A percentile compares a stretch with the other conserved stretches of the same genome.
These are phyloP conservation scores for Harpegnathos saltator DNA, from an alignment of 1,140 invertebrate species.

Conservation along the genomic window DNA sequence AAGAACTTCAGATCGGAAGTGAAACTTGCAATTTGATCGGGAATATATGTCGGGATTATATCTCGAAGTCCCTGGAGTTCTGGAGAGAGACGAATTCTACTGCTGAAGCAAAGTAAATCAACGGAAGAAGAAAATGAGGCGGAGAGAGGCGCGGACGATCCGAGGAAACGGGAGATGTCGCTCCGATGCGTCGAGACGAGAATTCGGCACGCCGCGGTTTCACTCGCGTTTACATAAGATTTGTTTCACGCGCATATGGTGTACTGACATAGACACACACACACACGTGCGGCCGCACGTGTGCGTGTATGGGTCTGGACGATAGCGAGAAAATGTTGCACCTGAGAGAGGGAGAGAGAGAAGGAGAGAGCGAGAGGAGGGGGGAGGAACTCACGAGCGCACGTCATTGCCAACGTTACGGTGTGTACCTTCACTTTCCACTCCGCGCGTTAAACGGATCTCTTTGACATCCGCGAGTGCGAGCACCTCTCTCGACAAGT, in stretches of 20 bases:
- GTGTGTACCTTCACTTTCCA: conserved; percentile 83
- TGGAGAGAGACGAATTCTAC: no score
- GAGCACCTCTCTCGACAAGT: conserved; percentile 28
- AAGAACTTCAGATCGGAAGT: not conserved
- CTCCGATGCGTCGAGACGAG: conserved; percentile 28
- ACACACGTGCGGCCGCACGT: not conserved
- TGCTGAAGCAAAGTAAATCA: no score
- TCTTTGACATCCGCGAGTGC: conserved; percentile 56
- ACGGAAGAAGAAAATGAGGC: no score
- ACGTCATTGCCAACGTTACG: conserved; percentile 79
- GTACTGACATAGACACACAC: not conserved
- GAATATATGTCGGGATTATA: no score
- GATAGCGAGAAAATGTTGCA: conserved; percentile 69
- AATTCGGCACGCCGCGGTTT: conserved; percentile 67
- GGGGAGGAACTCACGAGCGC: conserved; percentile 1
- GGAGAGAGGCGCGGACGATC: conserved; percentile 30
- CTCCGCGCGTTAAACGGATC: conserved; percentile 76
- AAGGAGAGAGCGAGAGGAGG: conserved; percentile 49
- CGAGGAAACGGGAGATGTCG: conserved; percentile 19
- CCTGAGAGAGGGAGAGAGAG: conserved; percentile 60
- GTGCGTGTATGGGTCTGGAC: conserved; percentile 62
- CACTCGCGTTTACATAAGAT: conserved; percentile 75
- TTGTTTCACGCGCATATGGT: conserved; percentile 58
- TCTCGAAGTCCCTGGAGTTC: no score
- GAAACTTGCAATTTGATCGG: not conserved